Evolutionary conservation across 2,797 vertebrate genomes (phyloP).

Genomic region (Cheirogaleus major): DNA sequence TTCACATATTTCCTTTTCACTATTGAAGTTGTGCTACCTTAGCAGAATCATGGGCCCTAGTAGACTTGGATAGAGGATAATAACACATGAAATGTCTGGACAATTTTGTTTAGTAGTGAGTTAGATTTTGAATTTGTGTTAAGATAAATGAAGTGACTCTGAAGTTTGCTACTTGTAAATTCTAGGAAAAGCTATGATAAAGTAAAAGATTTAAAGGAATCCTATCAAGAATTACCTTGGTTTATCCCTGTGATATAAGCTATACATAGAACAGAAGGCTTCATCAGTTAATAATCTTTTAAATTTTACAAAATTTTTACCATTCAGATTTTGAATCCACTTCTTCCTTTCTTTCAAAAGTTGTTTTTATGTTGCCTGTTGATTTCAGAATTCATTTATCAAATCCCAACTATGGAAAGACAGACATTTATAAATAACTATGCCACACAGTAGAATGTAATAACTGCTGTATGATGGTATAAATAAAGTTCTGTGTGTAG

Average conservation of each 20-base stretch:
- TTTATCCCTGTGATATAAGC: not conserved
- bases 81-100: not conserved
- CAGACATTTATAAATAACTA: not conserved
- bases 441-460: not conserved
- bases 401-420: not conserved
- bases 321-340: constrained; percentile 9
- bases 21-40: not conserved
- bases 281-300: constrained; percentile 21
- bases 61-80: not conserved
- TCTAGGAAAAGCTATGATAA: constrained; percentile 2
- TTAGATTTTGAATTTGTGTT: constrained; percentile 45
- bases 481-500: not conserved
- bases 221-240: not conserved
- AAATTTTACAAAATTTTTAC: constrained; percentile 4
- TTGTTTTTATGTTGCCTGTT: not conserved
- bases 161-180: not conserved
- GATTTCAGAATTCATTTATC: not conserved
- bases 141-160: not conserved
- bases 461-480: not conserved
- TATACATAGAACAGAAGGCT: not conserved
- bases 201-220: constrained; percentile 31
- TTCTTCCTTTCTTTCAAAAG: not conserved
- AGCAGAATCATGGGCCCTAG: not conserved
- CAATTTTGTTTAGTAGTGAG: constrained; percentile 39
- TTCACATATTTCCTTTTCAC: not conserved